Percentiles rank a stretch among this genome's conserved stretches.
Evolutionary conservation across 2,113 vertebrate genomes (phyloP).

Genomic region (Callipepla californica): DNA sequence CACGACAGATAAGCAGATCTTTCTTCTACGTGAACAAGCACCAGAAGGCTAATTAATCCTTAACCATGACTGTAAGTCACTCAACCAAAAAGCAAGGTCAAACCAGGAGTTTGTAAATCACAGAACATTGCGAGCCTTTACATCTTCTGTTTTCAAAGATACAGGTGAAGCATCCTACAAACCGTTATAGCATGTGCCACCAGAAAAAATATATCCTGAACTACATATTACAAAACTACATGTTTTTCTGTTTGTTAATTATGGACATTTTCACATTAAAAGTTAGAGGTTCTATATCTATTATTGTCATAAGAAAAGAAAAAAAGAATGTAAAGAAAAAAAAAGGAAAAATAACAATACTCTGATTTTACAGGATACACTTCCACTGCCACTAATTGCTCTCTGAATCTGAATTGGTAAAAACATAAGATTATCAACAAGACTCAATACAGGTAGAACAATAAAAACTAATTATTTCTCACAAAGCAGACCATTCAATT

Average conservation of each 20-base stretch:
- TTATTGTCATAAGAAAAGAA: constrained; percentile 45
- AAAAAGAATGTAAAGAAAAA: constrained; percentile 17
- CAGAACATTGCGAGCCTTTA: not conserved
- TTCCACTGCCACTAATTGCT: constrained; percentile 82
- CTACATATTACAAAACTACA: not conserved
- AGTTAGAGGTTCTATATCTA: constrained; percentile 3
- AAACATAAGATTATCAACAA: constrained; percentile 82
- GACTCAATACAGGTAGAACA: constrained; percentile 84
- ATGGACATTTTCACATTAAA: constrained; percentile 31
- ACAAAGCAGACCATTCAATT: constrained; percentile 86
- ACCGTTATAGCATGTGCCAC: not conserved
- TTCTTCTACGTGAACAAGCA: not conserved
- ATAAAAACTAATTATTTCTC: constrained; percentile 94
- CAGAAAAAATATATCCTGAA: not conserved
- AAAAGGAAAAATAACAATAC: constrained; percentile 43
- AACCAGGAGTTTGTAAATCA: constrained; percentile 15
- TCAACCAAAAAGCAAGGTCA: constrained; percentile 38
- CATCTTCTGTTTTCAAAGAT: constrained; percentile 13
- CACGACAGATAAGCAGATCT: not conserved
- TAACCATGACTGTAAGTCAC: constrained; percentile 3
- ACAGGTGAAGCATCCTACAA: constrained; percentile 18
- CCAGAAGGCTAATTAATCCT: constrained; percentile 50
- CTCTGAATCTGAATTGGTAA: constrained; percentile 83
- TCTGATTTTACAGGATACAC: constrained; percentile 72
- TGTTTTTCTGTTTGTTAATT: constrained; percentile 17